Evolutionary conservation across 1,140 invertebrate genomes (phyloP), one percentile per base, ranked within the genome.

Genomic region (Leguminivora glycinivorella): DNA sequence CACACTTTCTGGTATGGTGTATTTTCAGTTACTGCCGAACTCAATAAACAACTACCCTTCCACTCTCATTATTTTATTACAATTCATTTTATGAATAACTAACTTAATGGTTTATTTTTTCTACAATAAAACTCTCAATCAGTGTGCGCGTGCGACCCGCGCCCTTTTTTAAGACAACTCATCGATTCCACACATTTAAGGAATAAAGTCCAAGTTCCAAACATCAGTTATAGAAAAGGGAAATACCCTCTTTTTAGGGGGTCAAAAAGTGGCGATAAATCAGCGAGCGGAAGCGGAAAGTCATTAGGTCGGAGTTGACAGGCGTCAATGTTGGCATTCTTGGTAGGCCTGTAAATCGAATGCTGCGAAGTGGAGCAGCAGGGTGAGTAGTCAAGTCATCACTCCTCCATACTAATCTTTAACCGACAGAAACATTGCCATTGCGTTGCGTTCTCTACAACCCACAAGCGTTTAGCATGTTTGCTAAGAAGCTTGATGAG

Each of bases 211-310:
- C 14, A 47, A 47, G 14, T 47, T 47, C n/a, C 14, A 47, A 47
- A 47, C n/a, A 56, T 56, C 12, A 17, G 12, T 56, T 56, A 56
- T 25, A 25, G 56, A 17, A 56, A 56, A 19, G 43, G 43, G 43
- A 17, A 47, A 47, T 47, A 17, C n/a, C 6, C 43, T 47, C 43
- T 47, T 47, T 47, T 47, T 47, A 47, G n/a, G 43, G 56, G 56
- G 56, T 25, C 25, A 26, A 26, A 43, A 29, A 56, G 56, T 31
- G 25, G 56, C 25, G 14, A 60, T 60, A 60, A 60, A 60, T 60
- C 56, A 60, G 56, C 25, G 2, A 6, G 10, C 56, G 56, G 56
- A 60, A 60, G 56, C 56, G 25, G 25, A 17, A 26, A 60, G 25
- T 60, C 56, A 60, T 60, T 60, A 60, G 56, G 56, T 25, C 22